Evolutionary conservation across 2,797 vertebrate genomes (phyloP).

Genomic region (Malurus leucopterus): DNA sequence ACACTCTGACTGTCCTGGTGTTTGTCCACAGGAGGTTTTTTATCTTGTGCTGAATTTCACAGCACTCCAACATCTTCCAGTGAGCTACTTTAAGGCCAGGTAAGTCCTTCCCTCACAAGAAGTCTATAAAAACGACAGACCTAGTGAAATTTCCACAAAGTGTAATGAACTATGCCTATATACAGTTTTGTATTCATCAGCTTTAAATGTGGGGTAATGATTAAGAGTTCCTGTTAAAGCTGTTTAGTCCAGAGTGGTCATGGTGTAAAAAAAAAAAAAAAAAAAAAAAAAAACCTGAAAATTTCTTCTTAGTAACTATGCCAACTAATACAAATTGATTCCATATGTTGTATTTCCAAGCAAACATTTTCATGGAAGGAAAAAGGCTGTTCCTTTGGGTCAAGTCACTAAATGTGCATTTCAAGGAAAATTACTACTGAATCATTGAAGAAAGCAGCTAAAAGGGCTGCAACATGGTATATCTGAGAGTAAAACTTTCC

Average conservation of each 20-base stretch:
- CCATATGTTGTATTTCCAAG: neutral
- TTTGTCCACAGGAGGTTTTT: neutral
- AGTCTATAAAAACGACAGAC: neutral
- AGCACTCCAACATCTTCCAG: neutral
- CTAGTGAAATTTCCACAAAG: neutral
- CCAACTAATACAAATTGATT: neutral
- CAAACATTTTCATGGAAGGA: neutral
- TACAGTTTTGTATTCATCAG: neutral
- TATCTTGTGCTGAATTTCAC: neutral
- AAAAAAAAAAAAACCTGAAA: fast-evolving
- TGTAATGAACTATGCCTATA: neutral
- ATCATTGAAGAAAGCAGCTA: neutral
- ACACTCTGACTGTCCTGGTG: neutral
- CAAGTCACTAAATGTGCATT: neutral
- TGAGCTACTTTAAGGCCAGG: neutral
- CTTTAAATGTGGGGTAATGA: neutral
- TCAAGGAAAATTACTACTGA: neutral
- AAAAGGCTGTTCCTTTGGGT: neutral
- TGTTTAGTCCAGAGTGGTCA: neutral
- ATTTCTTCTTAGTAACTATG: neutral
- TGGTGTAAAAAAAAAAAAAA: neutral
- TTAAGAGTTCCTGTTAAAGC: neutral
- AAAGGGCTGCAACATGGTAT: neutral
- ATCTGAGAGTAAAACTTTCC: neutral
- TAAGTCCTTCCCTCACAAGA: neutral